Evolutionary conservation across 2,888 invertebrate genomes (phyloP), one percentile per base, ranked within the genome.

Genomic region (Diachrysia chrysitis): DNA sequence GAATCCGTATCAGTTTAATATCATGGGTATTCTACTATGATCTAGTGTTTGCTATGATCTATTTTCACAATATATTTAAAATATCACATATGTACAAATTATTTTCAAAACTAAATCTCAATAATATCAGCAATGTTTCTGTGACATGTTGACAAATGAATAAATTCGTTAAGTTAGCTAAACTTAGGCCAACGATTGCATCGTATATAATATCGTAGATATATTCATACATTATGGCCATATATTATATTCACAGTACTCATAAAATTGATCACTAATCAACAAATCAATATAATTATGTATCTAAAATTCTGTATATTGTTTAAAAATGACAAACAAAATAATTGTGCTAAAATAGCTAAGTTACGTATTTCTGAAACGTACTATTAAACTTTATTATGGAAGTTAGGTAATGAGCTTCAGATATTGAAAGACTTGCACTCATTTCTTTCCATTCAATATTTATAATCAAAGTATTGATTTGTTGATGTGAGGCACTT

Each of bases 21-120:
- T 80, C 83, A 86, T 87, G 86, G 88, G 87, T 87, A 89, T 85
- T 83, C 90, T 90, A 91, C 89, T 88, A 89, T 90, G 91, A 89
- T 88, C 92, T 90, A 90, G 86, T 86, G 79, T 81, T 73, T 78
- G 82, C 83, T 81, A 83, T 89, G 87, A 88, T 90, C 90, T 93
- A 94, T 90, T 90, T 42, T 87, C 90, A 92, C 88, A 90, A 90
- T 94, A 93, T 93, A 92, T 94, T 92, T 93, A 93, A 93, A 93
- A 94, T 95, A 95, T 95, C 95, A 95, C 95, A 94, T 95, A 95
- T 95, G 93, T 95, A 95, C 94, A 95, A 86, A 92, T 91, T 90
- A 92, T 90, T 89, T 87, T 87, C 88, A 86, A 89, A 86, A 90
- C 91, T 85, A 85, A 85, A 92, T 89, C 85, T 90, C 88, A 84